Evolutionary conservation across 2,113 vertebrate species (phyloP).

Genomic region (Sminthopsis crassicaudata): DNA sequence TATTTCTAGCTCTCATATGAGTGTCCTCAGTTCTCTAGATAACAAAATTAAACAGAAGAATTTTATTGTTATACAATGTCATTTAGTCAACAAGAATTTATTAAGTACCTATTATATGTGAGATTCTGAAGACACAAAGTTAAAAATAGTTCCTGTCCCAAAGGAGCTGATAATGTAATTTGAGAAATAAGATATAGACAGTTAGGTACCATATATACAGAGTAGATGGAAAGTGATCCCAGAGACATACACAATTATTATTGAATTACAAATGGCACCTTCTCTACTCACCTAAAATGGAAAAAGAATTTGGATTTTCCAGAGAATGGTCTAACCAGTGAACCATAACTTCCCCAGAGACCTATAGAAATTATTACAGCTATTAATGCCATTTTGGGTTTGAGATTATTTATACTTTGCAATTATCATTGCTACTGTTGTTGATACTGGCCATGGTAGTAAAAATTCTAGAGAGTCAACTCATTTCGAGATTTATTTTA

Average conservation of each 20-base stretch:
- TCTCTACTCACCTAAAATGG: not conserved
- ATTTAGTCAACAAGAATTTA: slow-evolving; percentile 35
- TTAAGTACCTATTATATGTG: not conserved
- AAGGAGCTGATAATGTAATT: not conserved
- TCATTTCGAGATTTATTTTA: not conserved
- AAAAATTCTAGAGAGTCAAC: not conserved
- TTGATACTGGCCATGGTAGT: not conserved
- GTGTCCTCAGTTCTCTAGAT: not conserved
- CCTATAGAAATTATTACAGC: not conserved
- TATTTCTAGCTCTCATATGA: not conserved
- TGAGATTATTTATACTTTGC: not conserved
- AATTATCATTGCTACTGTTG: not conserved
- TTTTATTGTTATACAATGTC: not conserved
- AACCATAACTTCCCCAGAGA: not conserved
- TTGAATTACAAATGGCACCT: not conserved
- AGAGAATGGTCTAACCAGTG: not conserved
- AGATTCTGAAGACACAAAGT: slow-evolving; percentile 10
- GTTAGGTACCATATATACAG: not conserved
- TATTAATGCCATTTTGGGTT: not conserved
- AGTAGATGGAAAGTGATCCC: not conserved
- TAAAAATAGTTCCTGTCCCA: not conserved
- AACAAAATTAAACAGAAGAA: slow-evolving; percentile 12
- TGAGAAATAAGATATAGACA: not conserved
- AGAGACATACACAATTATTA: not conserved
- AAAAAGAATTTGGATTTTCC: not conserved